These are phyloP conservation scores for Metellina segmentata DNA, from an alignment of 2,888 invertebrate species.

Conservation along the genomic window DNA sequence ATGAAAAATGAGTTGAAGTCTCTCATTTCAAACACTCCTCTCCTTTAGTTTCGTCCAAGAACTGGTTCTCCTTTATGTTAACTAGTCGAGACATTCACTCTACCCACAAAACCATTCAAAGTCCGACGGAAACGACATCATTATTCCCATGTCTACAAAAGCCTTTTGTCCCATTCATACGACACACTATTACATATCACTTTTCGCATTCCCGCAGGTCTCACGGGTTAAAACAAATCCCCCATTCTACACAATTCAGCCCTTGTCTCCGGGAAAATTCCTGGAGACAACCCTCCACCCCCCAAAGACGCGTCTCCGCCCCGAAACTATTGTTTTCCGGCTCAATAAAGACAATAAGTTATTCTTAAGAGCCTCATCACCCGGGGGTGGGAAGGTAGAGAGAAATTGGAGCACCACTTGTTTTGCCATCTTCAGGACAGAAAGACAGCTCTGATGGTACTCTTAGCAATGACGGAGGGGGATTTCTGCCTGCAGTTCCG, in stretches of 20 bases:
- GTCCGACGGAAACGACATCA: background rate
- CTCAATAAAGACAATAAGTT: conserved; percentile 70
- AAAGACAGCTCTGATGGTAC: conserved; percentile 1
- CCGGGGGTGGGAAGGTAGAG: background rate
- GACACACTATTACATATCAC: conserved; percentile 14
- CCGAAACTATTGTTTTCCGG: conserved; percentile 59
- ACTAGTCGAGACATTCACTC: too few relatives aligned
- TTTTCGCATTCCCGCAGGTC: background rate
- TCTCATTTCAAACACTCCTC: too few relatives aligned
- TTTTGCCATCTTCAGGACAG: conserved; percentile 51
- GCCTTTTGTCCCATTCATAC: conserved; percentile 2
- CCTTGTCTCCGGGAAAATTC: background rate
- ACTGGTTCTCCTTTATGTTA: too few relatives aligned
- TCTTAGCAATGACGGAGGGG: conserved; percentile 3
- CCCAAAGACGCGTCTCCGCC: background rate
- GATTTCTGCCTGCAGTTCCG: background rate
- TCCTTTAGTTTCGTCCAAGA: too few relatives aligned
- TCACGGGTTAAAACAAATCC: background rate
- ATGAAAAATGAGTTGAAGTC: too few relatives aligned
- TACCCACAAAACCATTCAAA: too few relatives aligned
- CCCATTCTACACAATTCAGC: background rate
- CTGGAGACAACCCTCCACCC: background rate
- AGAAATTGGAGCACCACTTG: conserved; percentile 62
- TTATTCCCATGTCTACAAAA: conserved; percentile 5
- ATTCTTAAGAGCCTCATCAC: conserved; percentile 38